phyloP scores from a whole-genome alignment of 2,888 invertebrate species.

The Selenia dentaria region DNA sequence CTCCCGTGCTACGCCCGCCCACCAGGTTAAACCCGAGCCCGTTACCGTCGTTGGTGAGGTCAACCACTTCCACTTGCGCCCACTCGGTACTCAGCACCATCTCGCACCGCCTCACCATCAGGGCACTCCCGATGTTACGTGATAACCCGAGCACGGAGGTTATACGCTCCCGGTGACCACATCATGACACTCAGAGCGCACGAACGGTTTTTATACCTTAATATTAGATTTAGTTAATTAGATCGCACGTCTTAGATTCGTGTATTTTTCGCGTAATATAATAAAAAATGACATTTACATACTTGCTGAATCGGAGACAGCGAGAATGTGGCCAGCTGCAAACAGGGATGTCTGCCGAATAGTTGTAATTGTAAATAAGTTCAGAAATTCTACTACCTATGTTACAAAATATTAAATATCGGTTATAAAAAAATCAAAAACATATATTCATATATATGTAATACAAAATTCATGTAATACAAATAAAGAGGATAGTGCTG shows the following conservation, averaged over 20 bases:
- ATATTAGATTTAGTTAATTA: slow-evolving; percentile 22
- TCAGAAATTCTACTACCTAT: slow-evolving; percentile 37
- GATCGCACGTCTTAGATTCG: slow-evolving; percentile 41
- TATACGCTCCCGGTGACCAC: slow-evolving; percentile 55
- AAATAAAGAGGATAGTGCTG: no score
- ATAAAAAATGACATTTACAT: slow-evolving; percentile 83
- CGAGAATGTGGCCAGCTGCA: slow-evolving; percentile 77
- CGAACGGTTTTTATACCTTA: slow-evolving; percentile 4
- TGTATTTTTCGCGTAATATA: slow-evolving; percentile 34
- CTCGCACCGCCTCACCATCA: slow-evolving; percentile 76
- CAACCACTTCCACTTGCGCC: slow-evolving; percentile 99
- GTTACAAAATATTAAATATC: neutral
- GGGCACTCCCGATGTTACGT: slow-evolving; percentile 74
- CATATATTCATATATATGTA: no score
- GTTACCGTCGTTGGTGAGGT: slow-evolving; percentile 98
- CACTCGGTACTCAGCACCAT: slow-evolving; percentile 98
- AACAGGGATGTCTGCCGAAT: slow-evolving; percentile 60
- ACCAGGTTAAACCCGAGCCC: slow-evolving; percentile 99
- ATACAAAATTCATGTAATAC: no score
- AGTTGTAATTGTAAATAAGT: no score
- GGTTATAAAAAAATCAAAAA: neutral
- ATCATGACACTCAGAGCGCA: slow-evolving; percentile 39
- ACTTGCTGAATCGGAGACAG: slow-evolving; percentile 82
- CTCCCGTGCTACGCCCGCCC: slow-evolving; percentile 98
- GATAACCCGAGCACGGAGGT: slow-evolving; percentile 69